Conservation (phyloP, 1,140 invertebrate genomes). For the Atta colombica region DNA sequence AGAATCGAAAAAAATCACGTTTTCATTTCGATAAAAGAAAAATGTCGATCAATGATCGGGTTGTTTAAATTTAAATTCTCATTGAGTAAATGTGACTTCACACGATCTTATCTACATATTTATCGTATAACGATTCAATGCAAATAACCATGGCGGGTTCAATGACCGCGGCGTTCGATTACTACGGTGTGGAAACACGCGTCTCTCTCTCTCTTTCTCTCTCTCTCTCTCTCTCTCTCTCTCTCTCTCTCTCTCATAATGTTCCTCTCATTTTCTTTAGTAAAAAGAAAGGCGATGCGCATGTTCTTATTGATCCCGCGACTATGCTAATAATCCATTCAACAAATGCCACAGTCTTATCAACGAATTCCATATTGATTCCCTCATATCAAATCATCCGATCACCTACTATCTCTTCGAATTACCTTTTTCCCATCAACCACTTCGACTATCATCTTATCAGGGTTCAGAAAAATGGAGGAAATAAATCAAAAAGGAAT, state of each 20-base stretch:
- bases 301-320: constrained; percentile 64
- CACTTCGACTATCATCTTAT: background rate
- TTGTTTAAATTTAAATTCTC: constrained; percentile 22
- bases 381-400: background rate
- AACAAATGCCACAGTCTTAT: constrained; percentile 74
- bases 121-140: background rate
- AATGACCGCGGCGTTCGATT: constrained; percentile 32
- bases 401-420: constrained; percentile 28
- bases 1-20: background rate
- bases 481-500: background rate
- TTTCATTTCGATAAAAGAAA: background rate
- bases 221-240: background rate
- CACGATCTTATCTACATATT: constrained; percentile 28
- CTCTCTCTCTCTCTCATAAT: background rate
- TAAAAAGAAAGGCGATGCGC: constrained; percentile 18
- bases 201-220: background rate
- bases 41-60: background rate
- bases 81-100: background rate
- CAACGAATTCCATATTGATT: constrained; percentile 73
- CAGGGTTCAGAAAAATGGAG: background rate
- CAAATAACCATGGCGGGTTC: constrained; percentile 39
- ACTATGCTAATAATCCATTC: constrained; percentile 73
- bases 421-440: background rate
- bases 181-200: background rate
- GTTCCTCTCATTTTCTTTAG: background rate